Evolutionary conservation across 2,113 vertebrate genomes (phyloP).

Genomic region (Arvicanthis niloticus): DNA sequence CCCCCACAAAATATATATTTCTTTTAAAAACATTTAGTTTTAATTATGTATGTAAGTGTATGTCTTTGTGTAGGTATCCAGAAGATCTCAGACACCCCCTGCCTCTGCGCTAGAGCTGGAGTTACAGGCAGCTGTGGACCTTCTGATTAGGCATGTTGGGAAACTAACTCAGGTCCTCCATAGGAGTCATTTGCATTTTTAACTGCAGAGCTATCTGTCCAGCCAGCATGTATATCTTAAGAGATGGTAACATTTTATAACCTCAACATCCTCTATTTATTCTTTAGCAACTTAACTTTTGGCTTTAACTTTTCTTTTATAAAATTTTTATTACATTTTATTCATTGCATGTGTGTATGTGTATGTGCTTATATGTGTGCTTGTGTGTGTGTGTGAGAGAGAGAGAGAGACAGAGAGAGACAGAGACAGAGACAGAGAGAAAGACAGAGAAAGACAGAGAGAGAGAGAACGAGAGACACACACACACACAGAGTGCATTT

Average conservation of each 20-base stretch:
- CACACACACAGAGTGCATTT: too few species aligned
- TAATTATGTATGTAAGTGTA: background rate
- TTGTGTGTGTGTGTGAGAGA: background rate
- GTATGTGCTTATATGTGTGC: background rate
- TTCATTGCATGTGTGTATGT: background rate
- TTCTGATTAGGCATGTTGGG: too few species aligned
- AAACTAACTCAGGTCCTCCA: background rate
- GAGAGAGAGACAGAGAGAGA: background rate
- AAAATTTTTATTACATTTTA: background rate
- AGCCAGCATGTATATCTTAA: background rate
- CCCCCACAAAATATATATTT: background rate
- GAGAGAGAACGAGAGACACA: background rate
- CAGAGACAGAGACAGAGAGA: background rate
- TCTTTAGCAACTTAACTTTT: slow-evolving; percentile 5
- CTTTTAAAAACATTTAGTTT: background rate
- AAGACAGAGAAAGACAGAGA: background rate
- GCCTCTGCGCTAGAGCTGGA: background rate
- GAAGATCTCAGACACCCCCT: background rate
- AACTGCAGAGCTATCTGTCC: background rate
- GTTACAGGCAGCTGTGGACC: background rate
- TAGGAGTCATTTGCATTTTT: background rate
- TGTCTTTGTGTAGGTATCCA: background rate
- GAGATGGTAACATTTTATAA: background rate
- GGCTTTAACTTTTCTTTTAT: background rate
- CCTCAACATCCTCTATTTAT: background rate